Conservation (phyloP, 92 coral and sea anemone species). For the Actinernus sp. region DNA sequence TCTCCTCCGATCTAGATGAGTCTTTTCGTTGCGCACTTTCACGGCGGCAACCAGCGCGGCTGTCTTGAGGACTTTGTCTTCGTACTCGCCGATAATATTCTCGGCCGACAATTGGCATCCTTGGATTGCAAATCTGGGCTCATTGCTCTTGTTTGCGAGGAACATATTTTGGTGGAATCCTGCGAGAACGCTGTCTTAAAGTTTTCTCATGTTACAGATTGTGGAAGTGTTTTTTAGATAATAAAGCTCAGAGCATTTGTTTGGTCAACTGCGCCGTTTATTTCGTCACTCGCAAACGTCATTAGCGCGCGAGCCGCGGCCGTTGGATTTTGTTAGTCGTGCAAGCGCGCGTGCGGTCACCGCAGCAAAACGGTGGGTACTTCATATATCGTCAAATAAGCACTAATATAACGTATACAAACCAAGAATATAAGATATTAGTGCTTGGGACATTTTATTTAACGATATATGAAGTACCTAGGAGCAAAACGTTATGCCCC, state of each 20-base stretch:
- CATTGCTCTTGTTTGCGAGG: conserved; percentile 9
- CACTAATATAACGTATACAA: no score
- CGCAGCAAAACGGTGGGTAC: no score
- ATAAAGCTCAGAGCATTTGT: no score
- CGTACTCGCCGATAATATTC: conserved; percentile 17
- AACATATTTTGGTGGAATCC: no score
- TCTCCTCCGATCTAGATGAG: conserved; percentile 23
- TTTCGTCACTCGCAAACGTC: conserved; percentile 2
- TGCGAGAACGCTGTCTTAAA: no score
- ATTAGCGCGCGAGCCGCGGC: conserved; percentile 7
- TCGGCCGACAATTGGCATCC: conserved; percentile 17
- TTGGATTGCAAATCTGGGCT: conserved; percentile 15
- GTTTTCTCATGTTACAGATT: no score
- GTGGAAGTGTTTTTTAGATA: no score
- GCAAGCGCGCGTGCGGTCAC: conserved; percentile 43
- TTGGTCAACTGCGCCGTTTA: not conserved
- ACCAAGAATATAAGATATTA: no score
- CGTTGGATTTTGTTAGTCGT: not conserved
- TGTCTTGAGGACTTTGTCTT: conserved; percentile 29
- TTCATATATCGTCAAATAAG: no score
- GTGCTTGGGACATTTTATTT: no score
- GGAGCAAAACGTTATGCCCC: no score
- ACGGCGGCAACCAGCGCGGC: conserved; percentile 58
- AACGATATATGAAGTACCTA: no score
- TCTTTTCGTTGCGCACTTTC: conserved; percentile 51